Conservation (phyloP, 1,140 invertebrate species). For the Diploscapter pachys region DNA sequence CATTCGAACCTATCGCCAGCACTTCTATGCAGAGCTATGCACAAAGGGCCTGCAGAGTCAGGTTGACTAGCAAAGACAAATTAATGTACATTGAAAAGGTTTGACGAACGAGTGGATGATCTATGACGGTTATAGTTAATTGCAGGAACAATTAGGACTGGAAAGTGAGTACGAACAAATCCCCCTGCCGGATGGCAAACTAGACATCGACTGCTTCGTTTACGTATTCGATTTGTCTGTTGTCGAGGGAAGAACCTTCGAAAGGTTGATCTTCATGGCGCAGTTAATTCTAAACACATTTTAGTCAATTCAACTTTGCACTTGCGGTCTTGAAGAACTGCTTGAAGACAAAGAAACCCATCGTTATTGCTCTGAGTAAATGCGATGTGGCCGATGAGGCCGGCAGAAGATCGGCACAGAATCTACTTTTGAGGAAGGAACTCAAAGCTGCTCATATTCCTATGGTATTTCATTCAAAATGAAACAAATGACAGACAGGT, state of each 20-base stretch:
- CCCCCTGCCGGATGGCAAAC: slow-evolving; percentile 84
- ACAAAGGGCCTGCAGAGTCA: slow-evolving; percentile 67
- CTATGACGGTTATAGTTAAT: slow-evolving; percentile 11
- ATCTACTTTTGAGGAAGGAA: slow-evolving; percentile 81
- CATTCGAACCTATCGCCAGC: slow-evolving; percentile 90
- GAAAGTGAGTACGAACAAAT: slow-evolving; percentile 93
- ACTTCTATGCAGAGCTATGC: slow-evolving; percentile 76
- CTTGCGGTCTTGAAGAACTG: slow-evolving; percentile 56
- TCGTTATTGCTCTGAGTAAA: slow-evolving; percentile 91
- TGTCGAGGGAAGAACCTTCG: slow-evolving; percentile 76
- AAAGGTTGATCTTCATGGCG: slow-evolving; percentile 64
- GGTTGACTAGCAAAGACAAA: slow-evolving; percentile 45
- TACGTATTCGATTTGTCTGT: slow-evolving; percentile 92
- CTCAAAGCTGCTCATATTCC: slow-evolving; percentile 71
- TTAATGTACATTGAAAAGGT: slow-evolving; percentile 52
- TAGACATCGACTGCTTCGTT: slow-evolving; percentile 90
- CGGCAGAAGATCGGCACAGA: slow-evolving; percentile 82
- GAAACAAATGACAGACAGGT: too few relatives aligned
- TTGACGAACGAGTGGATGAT: slow-evolving; percentile 10
- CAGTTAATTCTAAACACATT: not conserved
- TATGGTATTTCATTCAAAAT: slow-evolving; percentile 65
- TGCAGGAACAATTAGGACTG: slow-evolving; percentile 62
- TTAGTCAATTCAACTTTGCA: slow-evolving; percentile 59
- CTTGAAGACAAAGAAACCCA: slow-evolving; percentile 76
- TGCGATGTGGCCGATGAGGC: slow-evolving; percentile 86